phyloP scores from a whole-genome alignment of 2,888 invertebrate species.

The Serripes groenlandicus region DNA sequence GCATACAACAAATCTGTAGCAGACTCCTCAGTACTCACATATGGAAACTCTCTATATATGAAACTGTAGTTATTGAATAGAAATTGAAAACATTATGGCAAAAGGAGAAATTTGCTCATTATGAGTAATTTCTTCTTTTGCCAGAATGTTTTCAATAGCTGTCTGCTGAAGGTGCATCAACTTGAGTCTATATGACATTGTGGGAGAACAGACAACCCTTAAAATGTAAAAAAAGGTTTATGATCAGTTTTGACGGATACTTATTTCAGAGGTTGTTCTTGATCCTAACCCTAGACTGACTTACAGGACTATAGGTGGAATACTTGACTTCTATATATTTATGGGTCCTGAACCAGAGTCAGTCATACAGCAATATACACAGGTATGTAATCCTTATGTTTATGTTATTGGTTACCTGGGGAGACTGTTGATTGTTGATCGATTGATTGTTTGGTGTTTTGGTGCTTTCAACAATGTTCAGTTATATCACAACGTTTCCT shows the following conservation, averaged over 20 bases:
- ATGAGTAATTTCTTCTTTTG: background rate
- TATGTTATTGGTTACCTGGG: no score
- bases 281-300: conserved; percentile 91
- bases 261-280: conserved; percentile 60
- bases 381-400: conserved; percentile 62
- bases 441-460: no score
- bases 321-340: conserved; percentile 93
- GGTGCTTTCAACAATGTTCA: no score
- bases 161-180: background rate
- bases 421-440: no score
- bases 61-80: no score
- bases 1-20: no score
- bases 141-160: background rate
- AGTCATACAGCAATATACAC: conserved; percentile 86
- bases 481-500: no score
- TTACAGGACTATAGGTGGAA: conserved; percentile 93
- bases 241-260: background rate
- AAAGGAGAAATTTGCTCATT: background rate
- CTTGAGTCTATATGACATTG: no score
- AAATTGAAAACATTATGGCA: background rate
- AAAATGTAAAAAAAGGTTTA: background rate
- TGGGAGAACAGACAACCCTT: background rate
- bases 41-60: no score
- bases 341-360: conserved; percentile 91
- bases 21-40: no score